phyloP scores from a whole-genome alignment of 2,113 vertebrate species.

The Origma solitaria region DNA sequence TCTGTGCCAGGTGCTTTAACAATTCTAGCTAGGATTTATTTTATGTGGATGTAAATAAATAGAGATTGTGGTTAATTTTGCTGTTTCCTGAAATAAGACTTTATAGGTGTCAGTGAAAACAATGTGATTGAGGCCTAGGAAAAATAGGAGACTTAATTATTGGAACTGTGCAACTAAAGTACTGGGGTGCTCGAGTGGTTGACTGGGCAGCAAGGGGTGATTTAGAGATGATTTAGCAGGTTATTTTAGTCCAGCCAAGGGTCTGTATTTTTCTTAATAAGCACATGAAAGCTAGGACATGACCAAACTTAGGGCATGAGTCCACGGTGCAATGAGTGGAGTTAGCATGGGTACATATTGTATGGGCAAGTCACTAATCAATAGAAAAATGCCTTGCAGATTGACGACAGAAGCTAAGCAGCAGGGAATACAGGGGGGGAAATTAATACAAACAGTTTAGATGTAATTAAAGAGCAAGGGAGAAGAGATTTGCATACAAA shows the following conservation, averaged over 20 bases:
- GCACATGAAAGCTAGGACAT: neutral
- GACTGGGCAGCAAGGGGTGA: neutral
- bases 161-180: neutral
- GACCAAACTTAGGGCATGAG: neutral
- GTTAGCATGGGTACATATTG: neutral
- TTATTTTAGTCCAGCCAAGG: neutral
- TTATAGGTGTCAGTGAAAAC: conserved; percentile 9
- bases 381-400: neutral
- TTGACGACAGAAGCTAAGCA: neutral
- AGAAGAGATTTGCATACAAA: neutral
- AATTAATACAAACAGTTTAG: neutral
- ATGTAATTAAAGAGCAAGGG: neutral
- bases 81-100: conserved; percentile 32
- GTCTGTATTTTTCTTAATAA: neutral
- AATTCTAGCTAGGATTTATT: neutral
- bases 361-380: neutral
- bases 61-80: conserved; percentile 20
- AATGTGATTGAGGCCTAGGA: neutral
- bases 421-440: neutral
- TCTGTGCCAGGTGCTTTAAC: conserved; percentile 1
- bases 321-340: neutral
- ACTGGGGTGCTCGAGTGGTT: neutral
- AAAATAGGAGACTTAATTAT: neutral
- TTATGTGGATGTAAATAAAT: conserved; percentile 41
- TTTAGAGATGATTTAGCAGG: neutral